Percentiles rank a stretch among this genome's conserved stretches.
Evolutionary conservation across 2,797 vertebrate genomes (phyloP).

Genomic region (Nyctibius grandis): DNA sequence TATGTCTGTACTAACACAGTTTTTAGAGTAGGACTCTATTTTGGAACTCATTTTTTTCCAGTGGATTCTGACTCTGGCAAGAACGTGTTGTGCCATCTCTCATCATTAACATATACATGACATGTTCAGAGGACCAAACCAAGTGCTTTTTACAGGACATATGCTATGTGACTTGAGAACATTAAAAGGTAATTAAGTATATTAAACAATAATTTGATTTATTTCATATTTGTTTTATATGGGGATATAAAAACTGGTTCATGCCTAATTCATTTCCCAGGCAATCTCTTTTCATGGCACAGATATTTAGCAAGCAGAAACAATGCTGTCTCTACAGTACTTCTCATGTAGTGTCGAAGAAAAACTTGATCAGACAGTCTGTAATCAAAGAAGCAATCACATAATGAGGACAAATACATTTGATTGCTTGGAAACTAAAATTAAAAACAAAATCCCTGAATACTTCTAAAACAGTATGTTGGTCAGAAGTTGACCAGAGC

Average conservation of each 20-base stretch:
- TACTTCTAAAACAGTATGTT: neutral
- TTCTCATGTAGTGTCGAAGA: neutral
- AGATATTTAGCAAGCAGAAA: conserved; percentile 14
- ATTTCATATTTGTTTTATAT: conserved; percentile 50
- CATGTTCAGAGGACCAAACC: conserved; percentile 39
- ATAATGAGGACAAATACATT: neutral
- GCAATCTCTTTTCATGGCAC: neutral
- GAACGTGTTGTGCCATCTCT: conserved; percentile 33
- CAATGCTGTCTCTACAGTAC: neutral
- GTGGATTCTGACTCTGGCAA: neutral
- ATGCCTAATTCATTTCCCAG: conserved; percentile 30
- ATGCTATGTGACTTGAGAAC: conserved; percentile 32
- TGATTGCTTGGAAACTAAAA: neutral
- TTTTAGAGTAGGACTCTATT: neutral
- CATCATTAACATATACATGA: conserved; percentile 45
- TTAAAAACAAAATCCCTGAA: neutral
- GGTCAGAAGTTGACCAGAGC: neutral
- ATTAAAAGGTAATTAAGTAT: conserved; percentile 49
- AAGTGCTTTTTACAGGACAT: conserved; percentile 28
- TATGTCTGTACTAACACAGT: neutral
- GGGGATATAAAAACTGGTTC: conserved; percentile 20
- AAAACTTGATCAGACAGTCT: neutral
- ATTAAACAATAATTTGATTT: conserved; percentile 65
- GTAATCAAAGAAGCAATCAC: neutral
- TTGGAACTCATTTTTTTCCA: neutral